Conservation (phyloP, 64 coral and sea anemone species). For the Montipora efflorescens region DNA sequence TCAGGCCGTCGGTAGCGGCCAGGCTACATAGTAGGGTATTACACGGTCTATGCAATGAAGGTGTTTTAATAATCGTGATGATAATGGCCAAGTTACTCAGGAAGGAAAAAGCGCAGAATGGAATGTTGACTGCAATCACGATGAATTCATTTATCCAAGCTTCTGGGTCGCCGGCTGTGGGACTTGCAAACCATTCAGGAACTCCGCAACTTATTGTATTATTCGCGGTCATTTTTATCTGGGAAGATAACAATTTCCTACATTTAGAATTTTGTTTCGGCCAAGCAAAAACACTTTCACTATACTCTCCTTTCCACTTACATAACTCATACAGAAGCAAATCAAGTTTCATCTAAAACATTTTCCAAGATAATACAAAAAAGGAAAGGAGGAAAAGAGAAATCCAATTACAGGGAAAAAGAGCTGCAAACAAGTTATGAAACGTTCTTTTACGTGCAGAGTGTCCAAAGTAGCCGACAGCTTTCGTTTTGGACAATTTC, state of each 20-base stretch:
- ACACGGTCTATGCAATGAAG: neutral
- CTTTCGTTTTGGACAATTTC: too few relatives aligned
- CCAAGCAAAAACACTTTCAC: neutral
- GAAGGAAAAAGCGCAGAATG: neutral
- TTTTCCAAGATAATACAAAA: too few relatives aligned
- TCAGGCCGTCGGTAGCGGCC: conserved; percentile 3
- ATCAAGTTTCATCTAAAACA: too few relatives aligned
- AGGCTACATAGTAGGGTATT: conserved; percentile 18
- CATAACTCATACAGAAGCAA: too few relatives aligned
- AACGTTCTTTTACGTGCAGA: too few relatives aligned
- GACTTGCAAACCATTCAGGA: neutral
- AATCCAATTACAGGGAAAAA: too few relatives aligned
- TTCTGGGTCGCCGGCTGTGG: neutral
- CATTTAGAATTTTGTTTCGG: neutral
- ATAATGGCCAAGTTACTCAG: neutral
- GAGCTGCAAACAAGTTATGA: too few relatives aligned
- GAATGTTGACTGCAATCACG: neutral
- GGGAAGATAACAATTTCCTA: neutral
- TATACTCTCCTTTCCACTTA: too few relatives aligned
- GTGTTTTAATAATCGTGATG: neutral
- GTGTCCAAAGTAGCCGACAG: too few relatives aligned
- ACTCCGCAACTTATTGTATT: neutral
- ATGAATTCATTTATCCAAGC: neutral
- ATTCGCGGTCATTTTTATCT: neutral
- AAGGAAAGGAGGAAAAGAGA: too few relatives aligned